Evolutionary conservation across 1,140 invertebrate species (phyloP).

Genomic region (Drosophila ironensis): DNA sequence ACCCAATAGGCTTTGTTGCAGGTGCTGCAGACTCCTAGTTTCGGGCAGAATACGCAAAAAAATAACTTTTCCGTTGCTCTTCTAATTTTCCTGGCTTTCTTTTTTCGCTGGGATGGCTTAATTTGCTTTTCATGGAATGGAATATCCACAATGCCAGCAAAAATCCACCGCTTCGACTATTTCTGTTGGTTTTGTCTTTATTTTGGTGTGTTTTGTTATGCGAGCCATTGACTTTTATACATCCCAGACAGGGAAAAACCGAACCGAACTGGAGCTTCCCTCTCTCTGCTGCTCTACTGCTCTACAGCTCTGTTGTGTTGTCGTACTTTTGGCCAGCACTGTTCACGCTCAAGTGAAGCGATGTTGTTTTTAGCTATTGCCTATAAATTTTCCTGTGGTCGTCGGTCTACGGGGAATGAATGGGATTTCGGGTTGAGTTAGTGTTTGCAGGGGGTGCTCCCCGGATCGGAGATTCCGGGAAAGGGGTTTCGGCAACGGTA

Average conservation of each 20-base stretch:
- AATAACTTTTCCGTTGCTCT: slow-evolving; percentile 39
- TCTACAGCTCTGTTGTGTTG: slow-evolving; percentile 8
- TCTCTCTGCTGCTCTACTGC: no score
- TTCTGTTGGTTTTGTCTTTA: slow-evolving; percentile 4
- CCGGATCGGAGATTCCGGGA: no score
- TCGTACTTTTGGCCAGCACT: slow-evolving; percentile 55
- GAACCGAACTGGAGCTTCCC: slow-evolving; percentile 23
- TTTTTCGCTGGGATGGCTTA: slow-evolving; percentile 59
- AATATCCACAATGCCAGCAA: slow-evolving; percentile 35
- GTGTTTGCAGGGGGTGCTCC: slow-evolving; percentile 7
- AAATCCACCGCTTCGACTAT: slow-evolving; percentile 18
- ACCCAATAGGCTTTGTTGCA: slow-evolving; percentile 41
- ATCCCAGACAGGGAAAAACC: slow-evolving; percentile 26
- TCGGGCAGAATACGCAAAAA: slow-evolving; percentile 13
- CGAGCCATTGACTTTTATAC: slow-evolving; percentile 68
- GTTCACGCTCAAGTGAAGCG: slow-evolving; percentile 77
- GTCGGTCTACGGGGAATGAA: slow-evolving; percentile 40
- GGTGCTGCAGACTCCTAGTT: slow-evolving; percentile 47
- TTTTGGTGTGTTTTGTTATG: slow-evolving; percentile 45
- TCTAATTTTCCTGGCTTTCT: slow-evolving; percentile 27
- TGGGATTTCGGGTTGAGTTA: slow-evolving; percentile 34
- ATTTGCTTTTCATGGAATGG: slow-evolving; percentile 66
- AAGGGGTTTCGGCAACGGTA: neutral
- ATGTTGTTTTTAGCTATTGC: slow-evolving; percentile 67
- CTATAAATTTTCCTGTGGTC: slow-evolving; percentile 65